These are phyloP conservation scores for Chrysomallon squamiferum DNA, from an alignment of 1,140 invertebrate genomes.

Conservation along the genomic window DNA sequence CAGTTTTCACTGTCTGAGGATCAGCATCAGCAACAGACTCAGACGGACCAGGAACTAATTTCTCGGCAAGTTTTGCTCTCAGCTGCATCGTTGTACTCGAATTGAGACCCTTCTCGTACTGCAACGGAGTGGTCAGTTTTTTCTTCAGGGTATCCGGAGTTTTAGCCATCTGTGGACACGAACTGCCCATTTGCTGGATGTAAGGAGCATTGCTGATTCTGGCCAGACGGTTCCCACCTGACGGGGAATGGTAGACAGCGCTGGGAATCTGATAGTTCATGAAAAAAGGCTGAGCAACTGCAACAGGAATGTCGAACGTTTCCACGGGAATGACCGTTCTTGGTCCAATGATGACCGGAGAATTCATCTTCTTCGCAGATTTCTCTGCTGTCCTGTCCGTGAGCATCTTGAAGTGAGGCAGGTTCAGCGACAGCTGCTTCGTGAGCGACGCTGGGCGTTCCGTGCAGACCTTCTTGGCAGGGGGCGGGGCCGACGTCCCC, in stretches of 20 bases:
- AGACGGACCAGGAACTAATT: too few species aligned
- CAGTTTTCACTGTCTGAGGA: too few species aligned
- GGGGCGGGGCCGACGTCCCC: not conserved
- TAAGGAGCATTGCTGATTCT: too few species aligned
- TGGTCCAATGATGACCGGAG: too few species aligned
- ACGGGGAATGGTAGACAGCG: not conserved
- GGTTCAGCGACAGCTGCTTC: too few species aligned
- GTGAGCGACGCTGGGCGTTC: too few species aligned
- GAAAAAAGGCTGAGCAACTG: slow-evolving; percentile 25
- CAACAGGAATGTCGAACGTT: slow-evolving; percentile 21
- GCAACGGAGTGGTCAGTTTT: not conserved
- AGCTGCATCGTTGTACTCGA: not conserved
- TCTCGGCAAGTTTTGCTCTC: not conserved
- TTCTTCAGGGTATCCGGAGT: not conserved
- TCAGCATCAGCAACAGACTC: too few species aligned
- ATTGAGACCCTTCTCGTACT: slow-evolving; percentile 4
- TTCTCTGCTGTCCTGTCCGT: too few species aligned
- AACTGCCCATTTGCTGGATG: not conserved
- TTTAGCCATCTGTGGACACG: not conserved
- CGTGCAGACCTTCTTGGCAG: not conserved
- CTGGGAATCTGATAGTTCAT: slow-evolving; percentile 25
- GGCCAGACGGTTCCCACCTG: not conserved
- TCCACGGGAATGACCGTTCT: too few species aligned
- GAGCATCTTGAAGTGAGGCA: too few species aligned
- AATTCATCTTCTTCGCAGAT: too few species aligned